Evolutionary conservation across 2,888 invertebrate species (phyloP).

Genomic region (Dryadula phaetusa): DNA sequence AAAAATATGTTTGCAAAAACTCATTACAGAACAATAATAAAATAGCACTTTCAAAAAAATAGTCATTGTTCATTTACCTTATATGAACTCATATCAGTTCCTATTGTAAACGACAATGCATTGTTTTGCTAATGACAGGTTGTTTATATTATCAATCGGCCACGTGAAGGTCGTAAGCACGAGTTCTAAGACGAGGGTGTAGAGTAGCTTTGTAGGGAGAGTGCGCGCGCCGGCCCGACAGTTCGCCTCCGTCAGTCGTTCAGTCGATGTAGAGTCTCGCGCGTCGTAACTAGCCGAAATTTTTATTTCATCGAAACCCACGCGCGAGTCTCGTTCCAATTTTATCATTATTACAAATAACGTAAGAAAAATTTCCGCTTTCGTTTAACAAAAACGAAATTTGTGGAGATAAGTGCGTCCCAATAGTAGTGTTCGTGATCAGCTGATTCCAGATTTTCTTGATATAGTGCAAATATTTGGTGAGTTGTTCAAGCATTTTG

Average conservation of each 20-base stretch:
- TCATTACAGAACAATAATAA: not conserved
- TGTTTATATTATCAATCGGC: conserved; percentile 39
- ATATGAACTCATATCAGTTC: not conserved
- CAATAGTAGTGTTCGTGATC: conserved; percentile 52
- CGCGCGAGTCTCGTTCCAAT: conserved; percentile 51
- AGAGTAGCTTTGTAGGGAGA: conserved; percentile 57
- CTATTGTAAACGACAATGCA: conserved; percentile 11
- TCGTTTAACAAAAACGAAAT: conserved; percentile 51
- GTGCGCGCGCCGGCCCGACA: conserved; percentile 44
- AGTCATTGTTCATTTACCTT: not conserved
- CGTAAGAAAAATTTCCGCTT: conserved; percentile 38
- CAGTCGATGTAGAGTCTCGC: conserved; percentile 77
- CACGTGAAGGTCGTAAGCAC: conserved; percentile 44
- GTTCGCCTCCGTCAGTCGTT: conserved; percentile 42
- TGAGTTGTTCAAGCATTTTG: conserved; percentile 58
- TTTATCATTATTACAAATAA: conserved; percentile 46
- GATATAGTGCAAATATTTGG: conserved; percentile 57
- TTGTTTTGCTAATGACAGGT: conserved; percentile 40
- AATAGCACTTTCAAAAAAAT: not conserved
- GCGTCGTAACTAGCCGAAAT: conserved; percentile 61
- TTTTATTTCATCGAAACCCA: conserved; percentile 43
- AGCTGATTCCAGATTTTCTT: conserved; percentile 50
- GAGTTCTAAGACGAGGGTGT: conserved; percentile 36
- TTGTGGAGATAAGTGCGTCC: conserved; percentile 50
- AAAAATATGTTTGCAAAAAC: not conserved